A percentile compares a stretch with the other conserved stretches of the same genome.
phyloP scores from a whole-genome alignment of 2,888 invertebrate species.

The Schizaphis graminum region DNA sequence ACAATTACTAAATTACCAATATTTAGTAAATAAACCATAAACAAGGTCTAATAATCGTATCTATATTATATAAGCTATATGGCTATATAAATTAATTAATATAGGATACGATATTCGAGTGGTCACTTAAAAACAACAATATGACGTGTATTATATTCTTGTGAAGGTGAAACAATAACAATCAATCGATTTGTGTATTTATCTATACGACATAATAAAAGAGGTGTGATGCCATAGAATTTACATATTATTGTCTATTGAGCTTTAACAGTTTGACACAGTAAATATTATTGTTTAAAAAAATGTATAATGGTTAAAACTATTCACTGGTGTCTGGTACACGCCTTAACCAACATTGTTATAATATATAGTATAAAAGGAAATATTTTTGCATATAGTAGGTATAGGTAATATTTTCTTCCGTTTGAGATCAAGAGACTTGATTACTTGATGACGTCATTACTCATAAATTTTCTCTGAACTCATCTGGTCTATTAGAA shows the following conservation, averaged over 20 bases:
- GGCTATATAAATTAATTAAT: neutral
- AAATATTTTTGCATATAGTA: neutral
- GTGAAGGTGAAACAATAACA: neutral
- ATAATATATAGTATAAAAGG: neutral
- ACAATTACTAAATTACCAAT: neutral
- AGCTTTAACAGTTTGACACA: neutral
- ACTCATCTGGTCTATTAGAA: no score
- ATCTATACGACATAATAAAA: neutral
- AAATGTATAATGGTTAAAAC: neutral
- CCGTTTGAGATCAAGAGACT: no score
- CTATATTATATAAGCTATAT: no score
- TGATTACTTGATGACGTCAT: no score
- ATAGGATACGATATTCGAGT: neutral
- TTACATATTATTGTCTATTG: neutral
- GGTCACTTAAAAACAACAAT: neutral
- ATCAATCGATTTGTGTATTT: neutral
- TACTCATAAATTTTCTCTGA: no score
- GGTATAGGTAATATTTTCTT: neutral
- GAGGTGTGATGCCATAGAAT: neutral
- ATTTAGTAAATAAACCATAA: neutral
- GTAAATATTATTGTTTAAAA: neutral
- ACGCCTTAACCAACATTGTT: neutral
- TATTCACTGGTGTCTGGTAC: neutral
- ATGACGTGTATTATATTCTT: neutral
- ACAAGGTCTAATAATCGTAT: neutral